A percentile compares a stretch with the other conserved stretches of the same genome.
phyloP scores from a whole-genome alignment of 2,797 vertebrate species.

The Danio choprae region DNA sequence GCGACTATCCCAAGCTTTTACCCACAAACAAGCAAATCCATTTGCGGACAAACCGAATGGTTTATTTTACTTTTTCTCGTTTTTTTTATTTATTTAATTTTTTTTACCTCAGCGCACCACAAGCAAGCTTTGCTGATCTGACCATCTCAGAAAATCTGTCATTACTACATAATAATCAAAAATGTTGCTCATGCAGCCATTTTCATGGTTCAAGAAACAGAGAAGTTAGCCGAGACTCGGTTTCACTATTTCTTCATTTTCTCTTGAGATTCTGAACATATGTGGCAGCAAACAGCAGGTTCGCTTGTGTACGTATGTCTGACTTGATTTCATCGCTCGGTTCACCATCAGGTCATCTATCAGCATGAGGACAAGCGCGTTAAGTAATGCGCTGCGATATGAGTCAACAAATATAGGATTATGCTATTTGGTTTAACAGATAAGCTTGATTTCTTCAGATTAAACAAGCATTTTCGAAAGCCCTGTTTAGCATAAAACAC shows the following conservation, averaged over 20 bases:
- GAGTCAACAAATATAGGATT: constrained; percentile 48
- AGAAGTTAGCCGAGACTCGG: constrained; percentile 32
- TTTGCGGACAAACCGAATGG: constrained; percentile 52
- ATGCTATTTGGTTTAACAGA: constrained; percentile 39
- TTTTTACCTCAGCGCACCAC: constrained; percentile 57
- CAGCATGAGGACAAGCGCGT: constrained; percentile 21
- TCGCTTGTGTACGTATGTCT: constrained; percentile 19
- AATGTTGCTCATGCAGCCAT: constrained; percentile 67
- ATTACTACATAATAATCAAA: constrained; percentile 74
- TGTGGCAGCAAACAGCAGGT: constrained; percentile 12
- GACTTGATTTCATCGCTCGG: constrained; percentile 38
- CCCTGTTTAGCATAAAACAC: constrained; percentile 16
- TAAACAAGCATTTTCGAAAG: constrained; percentile 37
- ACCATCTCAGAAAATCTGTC: constrained; percentile 64
- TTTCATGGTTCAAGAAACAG: constrained; percentile 72
- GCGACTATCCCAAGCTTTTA: constrained; percentile 49
- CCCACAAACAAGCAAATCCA: constrained; percentile 53
- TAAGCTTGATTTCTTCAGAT: constrained; percentile 44
- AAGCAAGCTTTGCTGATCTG: constrained; percentile 61
- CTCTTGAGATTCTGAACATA: constrained; percentile 38
- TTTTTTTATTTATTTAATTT: constrained; percentile 43
- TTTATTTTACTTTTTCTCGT: constrained; percentile 63
- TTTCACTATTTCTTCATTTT: neutral
- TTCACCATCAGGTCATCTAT: constrained; percentile 39
- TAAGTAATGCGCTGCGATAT: constrained; percentile 31